Base-by-base conservation (phyloP, 35 echinoderm and acorn worm genomes). In the Amphiura filiformis region DNA sequence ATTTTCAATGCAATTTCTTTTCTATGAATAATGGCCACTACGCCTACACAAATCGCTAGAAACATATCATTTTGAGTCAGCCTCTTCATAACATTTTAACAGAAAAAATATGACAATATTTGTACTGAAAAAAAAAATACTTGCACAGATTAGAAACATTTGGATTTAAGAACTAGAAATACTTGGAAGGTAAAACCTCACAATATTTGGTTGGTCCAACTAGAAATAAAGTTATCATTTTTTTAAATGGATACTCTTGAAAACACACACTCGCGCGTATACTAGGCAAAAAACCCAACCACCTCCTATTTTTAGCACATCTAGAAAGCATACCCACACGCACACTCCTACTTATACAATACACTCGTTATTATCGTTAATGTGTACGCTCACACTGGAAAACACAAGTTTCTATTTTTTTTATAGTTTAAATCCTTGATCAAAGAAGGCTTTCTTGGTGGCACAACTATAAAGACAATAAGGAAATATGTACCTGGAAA, bases 391-490 rank as follows among this genome's bases (percentile, higher is more conserved):
- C 61, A 30, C 61, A 70, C 61, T 70, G 61, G 61, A 70, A 52
- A 70, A 70, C 61, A 17, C 5, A 47, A 47, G n/a, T n/a, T n/a
- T n/a, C n/a, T n/a, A n/a, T n/a, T n/a, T n/a, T n/a, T n/a, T n/a
- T n/a, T n/a, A n/a, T n/a, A n/a, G n/a, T n/a, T 52, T 52, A 70
- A 70, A 5, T 70, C 28, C 61, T 70, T 70, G 61, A 70, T 70
- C 61, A 70, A 7, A 70, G 61, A 70, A 70, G 61, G 61, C 61
- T 70, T 70, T 70, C 26, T 70, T 70, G 61, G 61, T 70, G 61
- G 61, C 61, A 70, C 61, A 70, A 70, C 44, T 70, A 70, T 70
- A 70, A 70, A 11, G 61, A 70, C 61, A 70, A 70, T n/a, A n/a
- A 23, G 61, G 28, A 26, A 70, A 70, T 70, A 70, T 70, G 26